Evolutionary conservation across 2,113 vertebrate species (phyloP).

Genomic region (Dendropsophus ebraccatus): DNA sequence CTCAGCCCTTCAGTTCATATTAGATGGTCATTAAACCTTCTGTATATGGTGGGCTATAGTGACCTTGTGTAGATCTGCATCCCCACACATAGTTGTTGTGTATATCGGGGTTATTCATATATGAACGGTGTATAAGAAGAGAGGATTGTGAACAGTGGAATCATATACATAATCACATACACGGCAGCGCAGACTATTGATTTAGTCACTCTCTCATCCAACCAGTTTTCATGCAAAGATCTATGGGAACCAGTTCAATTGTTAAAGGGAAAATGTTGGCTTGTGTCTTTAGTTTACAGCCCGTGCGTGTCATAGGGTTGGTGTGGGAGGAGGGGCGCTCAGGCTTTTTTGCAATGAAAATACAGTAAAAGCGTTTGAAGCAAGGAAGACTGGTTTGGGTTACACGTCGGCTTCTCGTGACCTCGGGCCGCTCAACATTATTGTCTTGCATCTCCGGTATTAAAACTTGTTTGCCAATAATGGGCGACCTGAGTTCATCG

Average conservation of each 20-base stretch:
- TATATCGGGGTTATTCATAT: no score
- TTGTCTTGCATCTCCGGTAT: neutral
- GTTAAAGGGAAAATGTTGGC: neutral
- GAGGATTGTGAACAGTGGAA: no score
- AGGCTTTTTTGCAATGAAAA: neutral
- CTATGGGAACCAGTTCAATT: neutral
- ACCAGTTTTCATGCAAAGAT: neutral
- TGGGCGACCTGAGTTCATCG: neutral
- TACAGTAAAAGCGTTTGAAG: neutral
- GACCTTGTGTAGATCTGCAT: no score
- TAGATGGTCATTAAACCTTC: no score
- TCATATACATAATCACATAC: neutral
- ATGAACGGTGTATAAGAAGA: no score
- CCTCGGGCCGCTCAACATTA: neutral
- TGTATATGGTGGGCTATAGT: no score
- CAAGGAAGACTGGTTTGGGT: slow-evolving; percentile 14
- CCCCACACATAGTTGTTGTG: no score
- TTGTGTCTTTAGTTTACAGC: neutral
- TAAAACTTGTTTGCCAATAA: slow-evolving; percentile 6
- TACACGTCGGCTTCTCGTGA: neutral
- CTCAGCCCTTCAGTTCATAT: no score
- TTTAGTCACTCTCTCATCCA: neutral
- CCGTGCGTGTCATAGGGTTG: neutral
- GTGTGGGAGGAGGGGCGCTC: neutral
- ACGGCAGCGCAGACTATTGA: neutral